phyloP scores from a whole-genome alignment of 2,113 vertebrate species.

The Lepus europaeus region DNA sequence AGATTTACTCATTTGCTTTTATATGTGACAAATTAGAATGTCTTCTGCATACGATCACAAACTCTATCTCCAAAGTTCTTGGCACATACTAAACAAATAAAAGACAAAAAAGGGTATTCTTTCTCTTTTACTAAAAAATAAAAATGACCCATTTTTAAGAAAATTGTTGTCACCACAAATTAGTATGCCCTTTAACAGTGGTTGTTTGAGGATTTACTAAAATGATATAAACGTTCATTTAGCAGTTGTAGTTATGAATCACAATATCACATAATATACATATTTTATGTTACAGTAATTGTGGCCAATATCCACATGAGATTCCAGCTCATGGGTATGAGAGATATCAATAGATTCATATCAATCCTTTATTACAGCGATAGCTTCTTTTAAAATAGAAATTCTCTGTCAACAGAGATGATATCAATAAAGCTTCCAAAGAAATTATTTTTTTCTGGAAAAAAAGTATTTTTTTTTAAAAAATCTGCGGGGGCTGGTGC shows the following conservation, averaged over 20 bases:
- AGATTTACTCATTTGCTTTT: background rate
- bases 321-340: background rate
- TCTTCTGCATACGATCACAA: background rate
- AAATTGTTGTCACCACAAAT: constrained; percentile 41
- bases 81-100: constrained; percentile 5
- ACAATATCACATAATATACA: background rate
- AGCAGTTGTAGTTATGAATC: background rate
- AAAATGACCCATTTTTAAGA: background rate
- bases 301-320: background rate
- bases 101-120: background rate
- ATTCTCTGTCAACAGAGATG: constrained; percentile 9
- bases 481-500: no score
- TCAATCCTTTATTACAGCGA: background rate
- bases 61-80: background rate
- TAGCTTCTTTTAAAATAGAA: background rate
- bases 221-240: constrained; percentile 58
- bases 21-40: background rate
- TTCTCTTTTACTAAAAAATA: background rate
- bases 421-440: background rate
- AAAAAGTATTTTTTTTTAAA: background rate
- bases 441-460: background rate
- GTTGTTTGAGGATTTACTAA: constrained; percentile 14
- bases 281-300: constrained; percentile 51
- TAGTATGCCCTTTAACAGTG: constrained; percentile 40
- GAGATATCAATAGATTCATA: background rate